These are phyloP conservation scores for Lepidonotus clava DNA, from an alignment of 2,888 invertebrate genomes.

Conservation along the genomic window DNA sequence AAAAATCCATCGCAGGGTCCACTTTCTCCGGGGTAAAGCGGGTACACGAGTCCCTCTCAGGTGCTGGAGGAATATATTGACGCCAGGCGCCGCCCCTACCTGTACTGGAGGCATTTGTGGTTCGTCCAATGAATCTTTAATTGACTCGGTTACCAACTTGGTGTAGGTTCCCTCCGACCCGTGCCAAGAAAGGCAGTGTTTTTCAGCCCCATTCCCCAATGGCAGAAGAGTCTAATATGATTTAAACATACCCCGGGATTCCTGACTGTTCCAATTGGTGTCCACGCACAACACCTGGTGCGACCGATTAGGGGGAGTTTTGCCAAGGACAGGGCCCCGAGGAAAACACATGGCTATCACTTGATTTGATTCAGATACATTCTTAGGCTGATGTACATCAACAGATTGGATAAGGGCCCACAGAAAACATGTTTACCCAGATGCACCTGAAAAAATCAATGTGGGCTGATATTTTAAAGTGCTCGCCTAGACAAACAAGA, in stretches of 20 bases:
- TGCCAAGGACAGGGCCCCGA: too few species aligned
- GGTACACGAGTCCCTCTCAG: too few species aligned
- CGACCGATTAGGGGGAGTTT: too few species aligned
- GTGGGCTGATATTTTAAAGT: neutral
- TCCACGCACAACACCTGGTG: too few species aligned
- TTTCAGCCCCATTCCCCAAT: neutral
- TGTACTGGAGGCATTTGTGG: slow-evolving; percentile 11
- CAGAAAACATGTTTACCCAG: neutral
- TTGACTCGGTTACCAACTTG: neutral
- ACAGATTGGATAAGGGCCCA: neutral
- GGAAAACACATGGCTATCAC: too few species aligned
- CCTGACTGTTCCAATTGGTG: too few species aligned
- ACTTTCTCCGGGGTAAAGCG: too few species aligned
- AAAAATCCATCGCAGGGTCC: too few species aligned
- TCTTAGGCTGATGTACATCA: neutral
- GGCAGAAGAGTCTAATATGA: neutral
- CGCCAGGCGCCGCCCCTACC: neutral
- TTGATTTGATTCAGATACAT: neutral
- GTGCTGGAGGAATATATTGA: neutral
- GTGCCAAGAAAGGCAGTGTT: slow-evolving; percentile 8
- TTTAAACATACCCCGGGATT: neutral
- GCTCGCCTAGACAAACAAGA: neutral
- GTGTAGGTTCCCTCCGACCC: neutral
- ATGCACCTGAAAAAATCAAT: neutral
- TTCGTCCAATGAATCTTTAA: slow-evolving; percentile 42